phyloP scores from a whole-genome alignment of 2,113 vertebrate genomes.

The Callospermophilus lateralis region DNA sequence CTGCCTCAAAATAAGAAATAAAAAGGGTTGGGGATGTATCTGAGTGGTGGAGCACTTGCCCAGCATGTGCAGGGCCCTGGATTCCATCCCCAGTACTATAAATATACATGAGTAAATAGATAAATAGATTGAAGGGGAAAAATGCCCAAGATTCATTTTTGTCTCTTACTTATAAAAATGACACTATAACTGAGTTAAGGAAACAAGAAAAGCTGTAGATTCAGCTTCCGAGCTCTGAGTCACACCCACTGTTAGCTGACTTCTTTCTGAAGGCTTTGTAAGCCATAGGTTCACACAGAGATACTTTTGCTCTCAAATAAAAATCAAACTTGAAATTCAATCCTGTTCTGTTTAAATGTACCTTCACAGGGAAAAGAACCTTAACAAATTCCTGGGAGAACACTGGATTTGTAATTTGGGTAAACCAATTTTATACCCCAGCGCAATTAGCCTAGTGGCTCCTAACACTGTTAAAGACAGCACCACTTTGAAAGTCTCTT shows the following conservation, averaged over 20 bases:
- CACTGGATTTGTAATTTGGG: conserved; percentile 60
- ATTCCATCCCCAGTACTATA: too few species aligned
- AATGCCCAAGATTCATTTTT: background rate
- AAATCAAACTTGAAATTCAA: conserved; percentile 77
- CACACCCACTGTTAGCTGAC: conserved; percentile 61
- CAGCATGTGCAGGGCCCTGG: too few species aligned
- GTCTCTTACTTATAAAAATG: background rate
- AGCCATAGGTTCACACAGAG: conserved; percentile 61
- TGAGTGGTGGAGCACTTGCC: background rate
- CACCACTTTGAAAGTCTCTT: background rate
- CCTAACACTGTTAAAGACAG: background rate
- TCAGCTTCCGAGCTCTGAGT: background rate
- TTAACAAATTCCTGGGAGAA: conserved; percentile 69
- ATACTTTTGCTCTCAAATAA: conserved; percentile 73
- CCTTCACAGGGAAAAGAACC: conserved; percentile 46
- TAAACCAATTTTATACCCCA: conserved; percentile 1
- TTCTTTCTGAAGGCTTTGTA: conserved; percentile 75
- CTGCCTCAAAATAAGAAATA: background rate
- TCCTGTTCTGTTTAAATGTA: conserved; percentile 76
- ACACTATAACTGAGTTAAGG: background rate
- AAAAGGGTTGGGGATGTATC: background rate
- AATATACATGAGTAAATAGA: too few species aligned
- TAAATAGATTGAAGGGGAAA: too few species aligned
- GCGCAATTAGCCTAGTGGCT: background rate
- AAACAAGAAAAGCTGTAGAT: background rate